A percentile compares a stretch with the other conserved stretches of the same genome.
phyloP scores from a whole-genome alignment of 2,113 vertebrate species.

The Ictalurus punctatus region DNA sequence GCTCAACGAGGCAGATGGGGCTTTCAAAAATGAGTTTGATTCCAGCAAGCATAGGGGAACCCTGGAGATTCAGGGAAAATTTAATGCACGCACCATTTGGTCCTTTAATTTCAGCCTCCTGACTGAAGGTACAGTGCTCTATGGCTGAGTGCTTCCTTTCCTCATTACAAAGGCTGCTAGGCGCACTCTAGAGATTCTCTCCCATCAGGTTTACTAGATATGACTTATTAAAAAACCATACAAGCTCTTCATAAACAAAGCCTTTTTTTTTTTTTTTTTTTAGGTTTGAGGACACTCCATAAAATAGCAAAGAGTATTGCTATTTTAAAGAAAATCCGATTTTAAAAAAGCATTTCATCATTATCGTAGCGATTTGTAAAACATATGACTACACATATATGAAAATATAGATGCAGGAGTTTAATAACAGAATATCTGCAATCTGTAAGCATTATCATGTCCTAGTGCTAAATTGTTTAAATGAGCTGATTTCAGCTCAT shows the following conservation, averaged over 20 bases:
- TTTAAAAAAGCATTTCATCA: slow-evolving; percentile 20
- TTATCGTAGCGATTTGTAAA: slow-evolving; percentile 17
- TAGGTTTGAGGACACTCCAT: neutral
- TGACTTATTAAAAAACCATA: slow-evolving; percentile 69
- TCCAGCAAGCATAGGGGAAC: slow-evolving; percentile 63
- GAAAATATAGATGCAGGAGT: neutral
- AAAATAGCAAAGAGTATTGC: neutral
- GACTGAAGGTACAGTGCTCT: slow-evolving; percentile 68
- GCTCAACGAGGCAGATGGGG: slow-evolving; percentile 61
- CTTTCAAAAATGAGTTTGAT: slow-evolving; percentile 62
- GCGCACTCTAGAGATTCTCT: slow-evolving; percentile 69
- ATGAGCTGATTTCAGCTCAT: neutral
- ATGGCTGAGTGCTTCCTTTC: slow-evolving; percentile 71
- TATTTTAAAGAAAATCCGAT: neutral
- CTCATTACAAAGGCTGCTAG: slow-evolving; percentile 77
- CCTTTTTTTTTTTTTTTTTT: neutral
- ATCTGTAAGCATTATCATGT: neutral
- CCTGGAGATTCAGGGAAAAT: slow-evolving; percentile 72
- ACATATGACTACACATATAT: neutral
- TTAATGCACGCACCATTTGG: slow-evolving; percentile 75
- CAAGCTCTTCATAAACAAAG: slow-evolving; percentile 63
- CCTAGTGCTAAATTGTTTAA: neutral
- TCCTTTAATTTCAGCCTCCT: slow-evolving; percentile 79
- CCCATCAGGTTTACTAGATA: slow-evolving; percentile 69
- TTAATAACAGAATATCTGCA: neutral